Evolutionary conservation across 2,888 invertebrate genomes (phyloP).

Genomic region (Melipona beecheii): DNA sequence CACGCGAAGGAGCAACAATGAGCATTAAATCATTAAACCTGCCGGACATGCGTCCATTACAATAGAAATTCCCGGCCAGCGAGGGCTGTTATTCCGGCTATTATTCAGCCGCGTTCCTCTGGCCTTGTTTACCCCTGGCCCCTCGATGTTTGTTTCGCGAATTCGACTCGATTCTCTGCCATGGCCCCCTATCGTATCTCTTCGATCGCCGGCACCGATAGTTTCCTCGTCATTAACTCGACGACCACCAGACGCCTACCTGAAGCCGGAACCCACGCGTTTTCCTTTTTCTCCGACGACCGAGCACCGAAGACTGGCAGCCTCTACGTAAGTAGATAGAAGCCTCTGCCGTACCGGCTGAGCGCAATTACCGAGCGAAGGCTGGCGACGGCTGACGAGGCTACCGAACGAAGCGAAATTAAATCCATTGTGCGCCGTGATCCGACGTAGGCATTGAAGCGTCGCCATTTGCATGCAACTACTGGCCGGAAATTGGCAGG

Average conservation of each 20-base stretch:
- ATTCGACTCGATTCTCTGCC: slow-evolving; percentile 1
- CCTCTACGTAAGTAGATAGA: neutral
- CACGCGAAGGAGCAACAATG: slow-evolving; percentile 65
- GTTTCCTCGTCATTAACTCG: slow-evolving; percentile 67
- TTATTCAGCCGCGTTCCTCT: slow-evolving; percentile 60
- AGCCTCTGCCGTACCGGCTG: slow-evolving; percentile 39
- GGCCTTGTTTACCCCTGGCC: slow-evolving; percentile 51
- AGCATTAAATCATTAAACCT: slow-evolving; percentile 72
- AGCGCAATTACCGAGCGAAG: slow-evolving; percentile 59
- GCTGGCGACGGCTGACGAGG: slow-evolving; percentile 48
- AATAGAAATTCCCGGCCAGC: slow-evolving; percentile 64
- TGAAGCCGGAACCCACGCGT: slow-evolving; percentile 47
- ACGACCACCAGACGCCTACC: slow-evolving; percentile 50
- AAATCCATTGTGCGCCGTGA: slow-evolving; percentile 66
- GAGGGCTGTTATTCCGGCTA: slow-evolving; percentile 56
- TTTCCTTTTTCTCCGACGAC: slow-evolving; percentile 39
- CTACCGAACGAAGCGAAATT: slow-evolving; percentile 60
- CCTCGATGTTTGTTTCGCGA: slow-evolving; percentile 47
- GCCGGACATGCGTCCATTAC: slow-evolving; percentile 63
- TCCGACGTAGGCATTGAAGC: neutral
- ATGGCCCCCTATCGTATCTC: neutral
- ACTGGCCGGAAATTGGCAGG: neutral
- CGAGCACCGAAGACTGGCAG: slow-evolving; percentile 42
- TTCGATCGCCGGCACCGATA: slow-evolving; percentile 22
- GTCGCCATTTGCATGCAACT: slow-evolving; percentile 31